phyloP scores from a whole-genome alignment of 2,113 vertebrate species.

The Mastomys coucha region DNA sequence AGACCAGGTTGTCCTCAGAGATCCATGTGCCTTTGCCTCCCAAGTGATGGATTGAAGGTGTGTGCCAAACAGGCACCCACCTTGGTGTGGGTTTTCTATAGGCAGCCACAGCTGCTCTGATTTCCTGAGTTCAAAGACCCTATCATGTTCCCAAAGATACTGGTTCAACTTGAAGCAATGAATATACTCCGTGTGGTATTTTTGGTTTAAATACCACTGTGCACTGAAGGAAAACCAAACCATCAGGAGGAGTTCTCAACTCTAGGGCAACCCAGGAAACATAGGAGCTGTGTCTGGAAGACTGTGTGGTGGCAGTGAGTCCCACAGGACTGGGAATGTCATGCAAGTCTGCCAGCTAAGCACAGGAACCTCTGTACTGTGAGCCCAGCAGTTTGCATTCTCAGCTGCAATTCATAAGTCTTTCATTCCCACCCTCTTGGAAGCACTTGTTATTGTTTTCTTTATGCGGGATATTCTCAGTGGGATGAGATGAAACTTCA shows the following conservation, averaged over 20 bases:
- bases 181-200: neutral
- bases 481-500: neutral
- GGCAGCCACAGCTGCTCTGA: neutral
- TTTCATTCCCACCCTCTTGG: neutral
- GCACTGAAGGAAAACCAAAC: neutral
- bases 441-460: neutral
- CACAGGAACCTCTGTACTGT: too few relatives aligned
- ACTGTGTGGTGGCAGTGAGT: neutral
- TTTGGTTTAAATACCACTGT: neutral
- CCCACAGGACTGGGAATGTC: neutral
- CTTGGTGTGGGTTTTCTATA: neutral
- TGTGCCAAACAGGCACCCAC: fast-evolving
- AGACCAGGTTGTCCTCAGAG: neutral
- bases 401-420: neutral
- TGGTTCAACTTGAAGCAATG: neutral
- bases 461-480: neutral
- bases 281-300: neutral
- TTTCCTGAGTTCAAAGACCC: neutral
- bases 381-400: neutral
- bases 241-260: neutral
- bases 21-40: neutral
- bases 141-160: neutral
- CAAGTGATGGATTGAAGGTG: neutral
- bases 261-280: neutral
- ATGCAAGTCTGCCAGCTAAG: neutral